phyloP scores from a whole-genome alignment of 2,797 vertebrate species.

The Aplochiton taeniatus region DNA sequence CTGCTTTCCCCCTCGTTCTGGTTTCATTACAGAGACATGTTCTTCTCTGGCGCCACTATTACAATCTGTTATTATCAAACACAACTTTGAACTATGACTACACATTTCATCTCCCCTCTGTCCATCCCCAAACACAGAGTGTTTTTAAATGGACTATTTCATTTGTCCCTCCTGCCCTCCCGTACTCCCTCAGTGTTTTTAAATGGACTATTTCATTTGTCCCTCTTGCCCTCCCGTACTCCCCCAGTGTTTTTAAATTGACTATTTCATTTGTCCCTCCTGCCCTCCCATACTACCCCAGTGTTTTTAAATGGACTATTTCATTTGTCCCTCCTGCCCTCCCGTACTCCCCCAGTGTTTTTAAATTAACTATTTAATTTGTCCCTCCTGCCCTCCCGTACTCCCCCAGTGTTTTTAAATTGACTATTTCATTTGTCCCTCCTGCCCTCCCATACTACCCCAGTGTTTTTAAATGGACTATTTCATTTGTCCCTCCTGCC shows the following conservation, averaged over 20 bases:
- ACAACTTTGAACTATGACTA: neutral
- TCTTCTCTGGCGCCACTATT: no score
- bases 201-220: neutral
- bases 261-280: neutral
- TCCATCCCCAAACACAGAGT: neutral
- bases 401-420: neutral
- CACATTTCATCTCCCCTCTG: neutral
- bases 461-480: no score
- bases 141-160: neutral
- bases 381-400: neutral
- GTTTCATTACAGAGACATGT: no score
- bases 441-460: no score
- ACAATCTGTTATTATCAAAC: no score
- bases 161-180: neutral
- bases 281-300: neutral
- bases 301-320: neutral
- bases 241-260: no score
- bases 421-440: neutral
- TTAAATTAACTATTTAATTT: neutral
- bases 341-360: no score
- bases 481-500: neutral
- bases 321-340: neutral
- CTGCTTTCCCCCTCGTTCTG: no score
- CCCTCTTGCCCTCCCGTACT: no score
- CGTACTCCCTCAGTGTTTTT: neutral